phyloP scores from a whole-genome alignment of 1,140 invertebrate species.

The Dendroctonus valens region DNA sequence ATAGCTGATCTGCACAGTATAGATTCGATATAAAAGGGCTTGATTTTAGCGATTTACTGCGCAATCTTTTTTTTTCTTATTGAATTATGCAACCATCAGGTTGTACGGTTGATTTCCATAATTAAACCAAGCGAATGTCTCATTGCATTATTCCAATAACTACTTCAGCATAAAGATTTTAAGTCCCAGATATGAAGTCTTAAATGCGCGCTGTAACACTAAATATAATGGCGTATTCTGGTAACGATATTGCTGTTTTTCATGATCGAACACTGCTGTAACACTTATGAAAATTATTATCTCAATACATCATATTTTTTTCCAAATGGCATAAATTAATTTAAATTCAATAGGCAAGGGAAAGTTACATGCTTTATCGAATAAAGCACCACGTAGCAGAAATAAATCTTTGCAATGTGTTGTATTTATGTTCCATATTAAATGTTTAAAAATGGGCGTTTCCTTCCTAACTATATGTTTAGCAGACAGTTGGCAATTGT shows the following conservation, averaged over 20 bases:
- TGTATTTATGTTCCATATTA: slow-evolving; percentile 2
- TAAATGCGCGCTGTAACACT: slow-evolving; percentile 8
- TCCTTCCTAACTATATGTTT: not conserved
- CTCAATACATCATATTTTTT: slow-evolving; percentile 12
- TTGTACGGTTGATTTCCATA: not conserved
- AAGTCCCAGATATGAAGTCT: slow-evolving; percentile 1
- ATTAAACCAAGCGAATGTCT: slow-evolving; percentile 1
- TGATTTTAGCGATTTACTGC: too few relatives aligned
- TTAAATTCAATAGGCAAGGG: slow-evolving; percentile 18
- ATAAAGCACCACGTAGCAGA: not conserved
- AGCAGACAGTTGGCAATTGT: not conserved
- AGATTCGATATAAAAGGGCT: too few relatives aligned
- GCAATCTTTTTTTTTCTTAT: not conserved
- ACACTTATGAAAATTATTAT: slow-evolving; percentile 17
- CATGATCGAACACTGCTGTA: not conserved
- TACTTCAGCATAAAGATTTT: slow-evolving; percentile 1
- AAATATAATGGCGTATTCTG: slow-evolving; percentile 3
- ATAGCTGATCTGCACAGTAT: too few relatives aligned
- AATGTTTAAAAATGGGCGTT: not conserved
- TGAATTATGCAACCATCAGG: not conserved
- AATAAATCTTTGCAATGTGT: slow-evolving; percentile 12
- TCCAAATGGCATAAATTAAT: slow-evolving; percentile 3
- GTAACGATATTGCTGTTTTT: too few relatives aligned
- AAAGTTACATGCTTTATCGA: slow-evolving; percentile 16
- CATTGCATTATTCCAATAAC: slow-evolving; percentile 5